Conservation (phyloP, 1,140 invertebrate genomes). For the Caerostris darwini region DNA sequence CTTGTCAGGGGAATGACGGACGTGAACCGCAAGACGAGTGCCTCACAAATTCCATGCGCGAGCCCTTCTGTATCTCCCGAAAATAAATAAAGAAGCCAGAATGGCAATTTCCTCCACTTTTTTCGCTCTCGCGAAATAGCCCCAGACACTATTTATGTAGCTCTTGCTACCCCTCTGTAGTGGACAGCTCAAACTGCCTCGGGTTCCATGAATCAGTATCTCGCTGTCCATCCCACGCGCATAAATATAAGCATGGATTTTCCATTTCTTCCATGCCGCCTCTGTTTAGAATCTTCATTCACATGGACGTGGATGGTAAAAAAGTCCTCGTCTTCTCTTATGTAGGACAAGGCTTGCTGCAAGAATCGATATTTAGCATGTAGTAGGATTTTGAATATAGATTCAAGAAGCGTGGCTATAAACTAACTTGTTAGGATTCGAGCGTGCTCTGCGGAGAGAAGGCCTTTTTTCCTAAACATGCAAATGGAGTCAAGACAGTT, state of each 20-base stretch:
- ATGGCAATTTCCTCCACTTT: constrained; percentile 31
- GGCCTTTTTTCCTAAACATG: background rate
- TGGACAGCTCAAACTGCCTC: constrained; percentile 18
- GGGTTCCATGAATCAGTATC: constrained; percentile 13
- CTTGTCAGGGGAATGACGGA: constrained; percentile 76
- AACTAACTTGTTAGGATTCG: background rate
- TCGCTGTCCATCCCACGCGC: background rate
- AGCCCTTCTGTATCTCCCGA: background rate
- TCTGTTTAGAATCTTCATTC: background rate
- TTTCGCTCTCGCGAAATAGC: constrained; percentile 35
- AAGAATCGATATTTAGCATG: constrained; percentile 24
- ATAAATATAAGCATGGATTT: background rate
- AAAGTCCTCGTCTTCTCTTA: background rate
- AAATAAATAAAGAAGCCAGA: constrained; percentile 40
- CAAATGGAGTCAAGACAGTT: constrained; percentile 6
- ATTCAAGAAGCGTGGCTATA: background rate
- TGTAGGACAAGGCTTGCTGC: background rate
- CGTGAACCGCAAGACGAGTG: constrained; percentile 76
- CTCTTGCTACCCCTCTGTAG: background rate
- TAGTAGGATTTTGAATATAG: background rate
- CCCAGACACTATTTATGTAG: constrained; percentile 48
- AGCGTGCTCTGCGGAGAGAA: background rate
- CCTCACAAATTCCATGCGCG: constrained; percentile 65
- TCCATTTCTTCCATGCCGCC: background rate
- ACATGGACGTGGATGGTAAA: background rate